Base-by-base conservation (phyloP, 2,113 vertebrate genomes). In the Chlorodrepanis virens region DNA sequence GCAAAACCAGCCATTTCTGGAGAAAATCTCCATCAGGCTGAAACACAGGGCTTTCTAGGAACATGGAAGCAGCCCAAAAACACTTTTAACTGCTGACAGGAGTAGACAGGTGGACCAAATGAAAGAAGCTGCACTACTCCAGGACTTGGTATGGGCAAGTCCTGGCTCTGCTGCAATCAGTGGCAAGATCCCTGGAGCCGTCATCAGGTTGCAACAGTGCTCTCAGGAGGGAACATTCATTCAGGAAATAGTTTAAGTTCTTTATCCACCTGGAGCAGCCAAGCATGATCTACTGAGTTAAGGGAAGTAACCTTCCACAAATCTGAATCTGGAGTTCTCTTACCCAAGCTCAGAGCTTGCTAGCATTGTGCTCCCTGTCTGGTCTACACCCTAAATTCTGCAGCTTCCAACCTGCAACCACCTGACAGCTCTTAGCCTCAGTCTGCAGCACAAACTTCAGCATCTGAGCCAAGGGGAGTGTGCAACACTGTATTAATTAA, bases 221-320 rank as follows among this genome's bases (percentile, higher is more conserved):
- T 47, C 31, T 67, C 10, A 8, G 49, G 57, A 83, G 24, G 29
- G 24, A 88, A 50, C 0, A 0, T 7, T 56, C 37, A 53, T 45
- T 85, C n/a, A 50, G 68, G 47, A 60, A 88, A 86, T 13, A 22
- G 40, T 29, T 45, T 29, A 35, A 80, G 28, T 27, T 81, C 56
- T 40, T 89, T 24, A 76, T 24, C n/a, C 54, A 90, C 20, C 50
- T 63, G 45, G 19, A 69, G 17, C 29, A 65, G 45, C 57, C 68
- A 63, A 63, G 50, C 42, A 83, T 15, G 7, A 37, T 13, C 31
- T 63, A 39, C 56, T 25, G 37, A 65, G 15, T 69, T 53, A 79
- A 39, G 9, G 63, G 13, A 77, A 79, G 8, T 23, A 74, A 54
- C 54, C 11, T n/a, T 7, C 2, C 0, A 1, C 7, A 8, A 52